Conservation (phyloP, 2,888 invertebrate species). For the Elysia crispata region DNA sequence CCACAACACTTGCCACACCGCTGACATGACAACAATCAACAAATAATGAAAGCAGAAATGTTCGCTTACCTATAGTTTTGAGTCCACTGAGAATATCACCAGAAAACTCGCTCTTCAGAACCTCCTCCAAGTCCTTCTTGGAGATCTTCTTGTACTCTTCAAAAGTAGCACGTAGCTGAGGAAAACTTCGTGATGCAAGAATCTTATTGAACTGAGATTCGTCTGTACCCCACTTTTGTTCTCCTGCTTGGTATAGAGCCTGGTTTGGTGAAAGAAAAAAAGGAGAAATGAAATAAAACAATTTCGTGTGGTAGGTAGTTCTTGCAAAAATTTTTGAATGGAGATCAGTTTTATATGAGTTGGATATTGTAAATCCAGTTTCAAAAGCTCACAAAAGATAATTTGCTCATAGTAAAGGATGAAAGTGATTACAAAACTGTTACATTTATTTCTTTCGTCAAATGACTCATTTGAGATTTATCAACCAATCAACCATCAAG, state of each 20-base stretch:
- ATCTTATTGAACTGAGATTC: slow-evolving; percentile 76
- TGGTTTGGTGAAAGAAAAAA: not conserved
- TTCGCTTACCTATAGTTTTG: slow-evolving; percentile 73
- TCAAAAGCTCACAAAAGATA: too few species aligned
- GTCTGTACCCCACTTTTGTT: slow-evolving; percentile 77
- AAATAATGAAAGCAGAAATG: not conserved
- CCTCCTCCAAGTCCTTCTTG: slow-evolving; percentile 80
- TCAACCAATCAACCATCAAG: too few species aligned
- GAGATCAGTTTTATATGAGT: too few species aligned
- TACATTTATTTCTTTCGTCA: too few species aligned
- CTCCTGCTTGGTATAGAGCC: slow-evolving; percentile 72
- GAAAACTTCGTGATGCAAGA: slow-evolving; percentile 79
- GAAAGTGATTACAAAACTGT: too few species aligned
- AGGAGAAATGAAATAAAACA: too few species aligned
- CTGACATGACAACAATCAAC: not conserved
- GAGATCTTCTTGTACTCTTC: slow-evolving; percentile 90
- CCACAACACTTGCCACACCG: not conserved
- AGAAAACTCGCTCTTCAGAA: slow-evolving; percentile 75
- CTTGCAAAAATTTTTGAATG: too few species aligned
- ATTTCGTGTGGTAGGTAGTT: too few species aligned
- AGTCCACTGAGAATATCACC: slow-evolving; percentile 75
- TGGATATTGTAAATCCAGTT: too few species aligned
- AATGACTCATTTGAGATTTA: too few species aligned
- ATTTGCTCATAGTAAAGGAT: too few species aligned
- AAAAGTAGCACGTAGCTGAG: slow-evolving; percentile 85